Base-by-base conservation (phyloP, 2,113 vertebrate species). In the Alosa alosa region DNA sequence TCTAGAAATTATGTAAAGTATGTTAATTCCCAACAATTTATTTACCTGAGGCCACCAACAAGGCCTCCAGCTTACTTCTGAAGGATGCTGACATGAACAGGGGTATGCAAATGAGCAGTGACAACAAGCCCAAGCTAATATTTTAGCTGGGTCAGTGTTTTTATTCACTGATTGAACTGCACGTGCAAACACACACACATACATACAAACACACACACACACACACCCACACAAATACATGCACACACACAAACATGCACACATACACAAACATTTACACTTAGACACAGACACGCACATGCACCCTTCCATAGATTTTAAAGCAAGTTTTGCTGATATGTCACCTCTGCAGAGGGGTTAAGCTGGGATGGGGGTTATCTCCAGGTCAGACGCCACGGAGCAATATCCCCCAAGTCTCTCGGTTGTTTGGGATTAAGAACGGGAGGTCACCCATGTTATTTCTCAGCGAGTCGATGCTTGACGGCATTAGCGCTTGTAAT, bases 131-230 rank as follows among this genome's bases (percentile, higher is more conserved):
- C 25, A 36, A 31, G 64, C 64, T 36, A 31, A 31, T 72, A 36
- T 72, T 31, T 72, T 72, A 72, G 64, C 64, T 72, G 64, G 64
- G 64, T 72, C n/a, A 72, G 64, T 72, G 64, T 72, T 72, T 72
- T 72, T 25, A 72, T 31, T 72, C 64, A 72, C 64, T 72, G 31
- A 31, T 31, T 36, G 25, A 72, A 72, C 25, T 31, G 25, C 64
- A 72, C 10, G 3, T 72, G 25, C n/a, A 72, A 31, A 22, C 55
- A 57, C 55, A 57, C 55, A 57, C 15, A 11, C 55, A 57, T 15
- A 20, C 55, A 57, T 11, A 5, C 55, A 57, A 3, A 20, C 17
- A 57, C 55, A 11, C 55, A 64, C 60, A 64, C 22, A 11, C 60
- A 25, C 20, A 8, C 60, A 25, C 60, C 10, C 22, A 64, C 60